Base-by-base conservation (phyloP, 2,888 invertebrate genomes). In the Cyclophora albipunctata region DNA sequence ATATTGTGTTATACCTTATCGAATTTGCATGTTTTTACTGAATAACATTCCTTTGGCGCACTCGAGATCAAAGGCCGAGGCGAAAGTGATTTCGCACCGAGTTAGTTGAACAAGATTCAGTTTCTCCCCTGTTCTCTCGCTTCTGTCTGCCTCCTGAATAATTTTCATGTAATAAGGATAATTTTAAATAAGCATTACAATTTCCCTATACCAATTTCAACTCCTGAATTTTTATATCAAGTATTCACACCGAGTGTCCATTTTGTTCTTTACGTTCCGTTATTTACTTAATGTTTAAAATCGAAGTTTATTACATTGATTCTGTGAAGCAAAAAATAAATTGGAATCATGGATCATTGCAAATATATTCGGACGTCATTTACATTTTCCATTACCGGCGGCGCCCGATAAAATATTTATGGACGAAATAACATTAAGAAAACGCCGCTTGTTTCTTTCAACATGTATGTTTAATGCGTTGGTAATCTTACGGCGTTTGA, bases 11-110 rank as follows among this genome's bases (percentile, higher is more conserved):
- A 87, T 87, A 86, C 84, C 83, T 87, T 86, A 88, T 88, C 87
- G 85, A 87, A 88, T 88, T 88, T 88, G 84, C 88, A 88, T 88
- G 87, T 88, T 88, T 88, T 88, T 88, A 86, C 88, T 84, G 86
- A 84, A 87, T 84, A 87, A 85, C 83, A 84, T 88, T 85, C 85
- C 88, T 87, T 88, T 86, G 85, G 84, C 84, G 79, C 82, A 76
- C 70, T 71, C 77, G 77, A 87, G 84, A 87, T 88, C 88, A 88
- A 88, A 88, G 88, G 84, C 73, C 78, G 75, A 70, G 75, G 74
- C 76, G 81, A 83, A 85, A 88, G 85, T 88, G 88, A 88, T 88
- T 88, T 87, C 87, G 86, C 88, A 85, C 87, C 76, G 86, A 85
- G 84, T 87, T 86, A 84, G 85, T 84, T 82, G 79, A 84, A 84